phyloP scores from a whole-genome alignment of 2,113 vertebrate species.

The Pleuronectes platessa region DNA sequence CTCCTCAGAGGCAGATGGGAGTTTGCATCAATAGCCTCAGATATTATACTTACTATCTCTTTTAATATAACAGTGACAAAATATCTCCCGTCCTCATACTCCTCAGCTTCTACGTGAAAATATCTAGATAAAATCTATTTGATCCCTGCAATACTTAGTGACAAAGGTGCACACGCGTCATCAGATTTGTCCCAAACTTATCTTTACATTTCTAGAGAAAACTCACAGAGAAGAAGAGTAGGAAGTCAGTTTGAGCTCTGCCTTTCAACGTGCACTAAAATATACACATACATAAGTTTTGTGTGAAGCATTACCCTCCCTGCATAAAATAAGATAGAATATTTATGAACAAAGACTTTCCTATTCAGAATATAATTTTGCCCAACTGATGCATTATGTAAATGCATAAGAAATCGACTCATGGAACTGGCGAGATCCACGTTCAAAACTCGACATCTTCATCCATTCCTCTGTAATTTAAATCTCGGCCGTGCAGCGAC shows the following conservation, averaged over 20 bases:
- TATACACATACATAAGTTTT: conserved; percentile 8
- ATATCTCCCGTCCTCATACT: no score
- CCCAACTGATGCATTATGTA: background rate
- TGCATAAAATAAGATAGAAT: background rate
- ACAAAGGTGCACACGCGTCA: background rate
- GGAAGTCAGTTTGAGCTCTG: background rate
- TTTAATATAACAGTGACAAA: no score
- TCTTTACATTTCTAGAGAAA: background rate
- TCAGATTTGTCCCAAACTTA: conserved; percentile 10
- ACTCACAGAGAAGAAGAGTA: background rate
- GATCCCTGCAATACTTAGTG: background rate
- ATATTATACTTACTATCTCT: conserved; percentile 11
- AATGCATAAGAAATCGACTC: background rate
- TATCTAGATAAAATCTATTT: conserved; percentile 4
- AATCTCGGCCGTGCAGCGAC: background rate
- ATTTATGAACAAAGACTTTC: conserved; percentile 3
- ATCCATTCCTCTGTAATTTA: background rate
- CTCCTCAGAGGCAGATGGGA: background rate
- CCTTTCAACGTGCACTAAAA: conserved; percentile 15
- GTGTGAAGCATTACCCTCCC: background rate
- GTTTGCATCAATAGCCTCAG: background rate
- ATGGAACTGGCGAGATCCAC: background rate
- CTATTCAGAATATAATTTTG: conserved; percentile 8
- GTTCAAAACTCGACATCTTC: conserved; percentile 3
- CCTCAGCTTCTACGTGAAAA: background rate